A percentile compares a stretch with the other conserved stretches of the same genome.
Evolutionary conservation across 2,113 vertebrate species (phyloP).

Genomic region (Pteronura brasiliensis): DNA sequence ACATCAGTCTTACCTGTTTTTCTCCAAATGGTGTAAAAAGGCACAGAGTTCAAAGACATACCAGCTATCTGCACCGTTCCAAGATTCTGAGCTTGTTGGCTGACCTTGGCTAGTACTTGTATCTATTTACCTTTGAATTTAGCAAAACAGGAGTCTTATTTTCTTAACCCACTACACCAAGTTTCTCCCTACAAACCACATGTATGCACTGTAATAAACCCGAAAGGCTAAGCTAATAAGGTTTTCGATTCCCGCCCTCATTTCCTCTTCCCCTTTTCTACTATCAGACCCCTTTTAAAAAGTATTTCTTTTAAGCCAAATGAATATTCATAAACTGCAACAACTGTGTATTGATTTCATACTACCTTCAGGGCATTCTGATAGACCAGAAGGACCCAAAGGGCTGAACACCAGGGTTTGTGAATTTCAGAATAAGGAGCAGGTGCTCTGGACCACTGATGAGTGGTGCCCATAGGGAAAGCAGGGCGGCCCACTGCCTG

Average conservation of each 20-base stretch:
- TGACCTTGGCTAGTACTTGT: not conserved
- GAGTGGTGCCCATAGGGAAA: not conserved
- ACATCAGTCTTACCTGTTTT: not conserved
- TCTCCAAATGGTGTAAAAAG: not conserved
- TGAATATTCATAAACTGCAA: not conserved
- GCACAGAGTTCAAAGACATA: not conserved
- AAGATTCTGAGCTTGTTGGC: not conserved
- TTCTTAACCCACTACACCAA: not conserved
- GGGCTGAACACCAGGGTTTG: not conserved
- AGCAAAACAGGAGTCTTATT: not conserved
- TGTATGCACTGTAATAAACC: not conserved
- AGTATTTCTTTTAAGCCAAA: not conserved
- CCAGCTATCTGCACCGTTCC: not conserved
- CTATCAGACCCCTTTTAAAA: not conserved
- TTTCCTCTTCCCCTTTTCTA: not conserved
- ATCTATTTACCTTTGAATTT: slow-evolving; percentile 2
- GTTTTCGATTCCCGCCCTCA: not conserved
- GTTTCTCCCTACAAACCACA: not conserved
- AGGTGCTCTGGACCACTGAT: not conserved
- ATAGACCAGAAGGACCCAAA: not conserved
- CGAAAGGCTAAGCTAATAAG: not conserved
- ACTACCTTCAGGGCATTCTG: not conserved
- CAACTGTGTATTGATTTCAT: not conserved
- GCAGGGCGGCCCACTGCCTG: not conserved
- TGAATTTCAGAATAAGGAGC: not conserved